phyloP scores from a whole-genome alignment of 2,797 vertebrate species.

The Oryzias dopingdopingensis region DNA sequence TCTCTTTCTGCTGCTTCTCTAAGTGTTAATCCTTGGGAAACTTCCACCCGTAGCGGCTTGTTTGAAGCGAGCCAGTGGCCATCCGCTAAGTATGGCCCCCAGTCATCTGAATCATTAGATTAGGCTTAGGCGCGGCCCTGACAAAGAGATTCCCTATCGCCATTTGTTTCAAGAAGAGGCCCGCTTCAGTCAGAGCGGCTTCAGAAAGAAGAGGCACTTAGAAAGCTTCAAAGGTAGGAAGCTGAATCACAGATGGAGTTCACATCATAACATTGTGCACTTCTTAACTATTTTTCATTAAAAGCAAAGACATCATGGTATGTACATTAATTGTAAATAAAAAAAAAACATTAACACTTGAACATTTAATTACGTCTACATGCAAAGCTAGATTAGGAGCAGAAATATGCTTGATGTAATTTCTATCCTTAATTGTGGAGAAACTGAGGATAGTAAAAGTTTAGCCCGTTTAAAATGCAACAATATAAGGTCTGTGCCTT shows the following conservation, averaged over 20 bases:
- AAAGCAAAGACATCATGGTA: no score
- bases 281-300: no score
- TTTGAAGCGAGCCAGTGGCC: conserved; percentile 69
- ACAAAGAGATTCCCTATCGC: conserved; percentile 64
- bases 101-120: conserved; percentile 75
- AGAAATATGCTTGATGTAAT: no score
- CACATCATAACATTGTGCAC: neutral
- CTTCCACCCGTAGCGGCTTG: conserved; percentile 63
- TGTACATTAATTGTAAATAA: no score
- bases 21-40: conserved; percentile 74
- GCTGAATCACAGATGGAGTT: conserved; percentile 30
- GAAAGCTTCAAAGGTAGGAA: conserved; percentile 42
- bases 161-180: conserved; percentile 66
- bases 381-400: no score
- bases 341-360: no score
- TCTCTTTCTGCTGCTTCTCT: conserved; percentile 43
- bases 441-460: no score
- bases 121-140: conserved; percentile 61
- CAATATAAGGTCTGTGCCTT: no score
- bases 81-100: conserved; percentile 68
- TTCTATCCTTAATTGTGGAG: no score
- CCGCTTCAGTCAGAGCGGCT: conserved; percentile 42
- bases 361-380: no score
- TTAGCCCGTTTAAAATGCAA: no score
- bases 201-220: conserved; percentile 49